These are phyloP conservation scores for Delichon dasypus DNA, from an alignment of 2,797 vertebrate species.

Conservation along the genomic window DNA sequence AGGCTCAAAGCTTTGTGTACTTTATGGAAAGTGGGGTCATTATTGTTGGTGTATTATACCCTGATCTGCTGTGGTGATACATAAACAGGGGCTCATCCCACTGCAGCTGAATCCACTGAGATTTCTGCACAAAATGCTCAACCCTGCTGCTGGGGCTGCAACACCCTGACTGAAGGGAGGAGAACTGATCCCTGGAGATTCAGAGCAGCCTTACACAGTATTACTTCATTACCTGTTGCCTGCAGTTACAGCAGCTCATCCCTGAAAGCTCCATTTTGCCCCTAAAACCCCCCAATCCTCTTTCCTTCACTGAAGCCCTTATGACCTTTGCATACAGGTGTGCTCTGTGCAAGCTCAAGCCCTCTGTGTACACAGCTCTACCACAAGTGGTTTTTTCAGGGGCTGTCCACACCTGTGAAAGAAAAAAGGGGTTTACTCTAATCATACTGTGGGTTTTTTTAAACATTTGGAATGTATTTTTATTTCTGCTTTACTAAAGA, in stretches of 20 bases:
- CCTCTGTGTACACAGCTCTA: too few relatives aligned
- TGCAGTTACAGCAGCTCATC: background rate
- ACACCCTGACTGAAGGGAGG: background rate
- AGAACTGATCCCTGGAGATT: background rate
- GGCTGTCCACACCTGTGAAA: background rate
- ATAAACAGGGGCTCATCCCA: background rate
- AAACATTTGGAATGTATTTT: background rate
- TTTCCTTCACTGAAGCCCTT: background rate
- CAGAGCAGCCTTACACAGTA: background rate
- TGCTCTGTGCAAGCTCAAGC: background rate
- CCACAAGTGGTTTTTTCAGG: background rate
- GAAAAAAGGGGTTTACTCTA: background rate
- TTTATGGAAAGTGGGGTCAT: background rate
- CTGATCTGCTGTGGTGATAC: background rate
- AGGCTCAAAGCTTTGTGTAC: background rate
- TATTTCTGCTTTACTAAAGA: background rate
- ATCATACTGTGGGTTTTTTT: background rate
- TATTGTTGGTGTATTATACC: background rate
- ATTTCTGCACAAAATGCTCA: background rate
- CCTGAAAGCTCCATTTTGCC: background rate
- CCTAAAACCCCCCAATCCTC: accelerated
- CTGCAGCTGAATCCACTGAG: background rate
- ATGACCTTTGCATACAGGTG: background rate
- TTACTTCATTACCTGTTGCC: accelerated
- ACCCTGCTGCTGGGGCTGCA: background rate